Conservation (phyloP, 92 coral and sea anemone species). For the Epizoanthus ramosus region DNA sequence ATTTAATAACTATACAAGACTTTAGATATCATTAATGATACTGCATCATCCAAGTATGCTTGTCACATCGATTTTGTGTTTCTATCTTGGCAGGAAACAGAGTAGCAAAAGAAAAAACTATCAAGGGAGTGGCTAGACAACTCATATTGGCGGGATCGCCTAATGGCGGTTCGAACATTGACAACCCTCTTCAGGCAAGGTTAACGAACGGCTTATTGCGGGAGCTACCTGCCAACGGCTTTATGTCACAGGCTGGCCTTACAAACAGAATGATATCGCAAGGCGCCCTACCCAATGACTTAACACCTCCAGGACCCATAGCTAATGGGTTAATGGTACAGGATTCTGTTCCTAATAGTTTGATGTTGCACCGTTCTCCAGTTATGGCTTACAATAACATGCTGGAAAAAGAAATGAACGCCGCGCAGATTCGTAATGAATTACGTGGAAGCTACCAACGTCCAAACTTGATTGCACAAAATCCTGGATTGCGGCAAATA, state of each 20-base stretch:
- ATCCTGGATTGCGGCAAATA: slow-evolving; percentile 5
- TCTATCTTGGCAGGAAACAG: neutral
- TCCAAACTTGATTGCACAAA: slow-evolving; percentile 4
- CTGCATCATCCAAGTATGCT: neutral
- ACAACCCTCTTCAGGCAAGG: neutral
- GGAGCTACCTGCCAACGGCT: neutral
- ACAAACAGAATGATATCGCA: neutral
- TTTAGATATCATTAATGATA: neutral
- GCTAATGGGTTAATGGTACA: neutral
- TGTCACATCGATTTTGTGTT: too few relatives aligned
- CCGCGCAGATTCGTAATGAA: slow-evolving; percentile 25
- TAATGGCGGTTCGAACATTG: neutral
- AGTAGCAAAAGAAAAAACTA: neutral
- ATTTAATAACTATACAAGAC: too few relatives aligned
- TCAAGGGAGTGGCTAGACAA: slow-evolving; percentile 20
- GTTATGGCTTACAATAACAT: slow-evolving; percentile 19
- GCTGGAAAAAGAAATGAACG: slow-evolving; percentile 18
- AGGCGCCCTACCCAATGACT: neutral
- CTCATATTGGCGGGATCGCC: neutral
- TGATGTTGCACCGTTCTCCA: slow-evolving; percentile 18
- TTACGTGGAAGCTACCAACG: slow-evolving; percentile 7
- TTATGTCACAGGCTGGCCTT: neutral
- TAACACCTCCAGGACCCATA: neutral
- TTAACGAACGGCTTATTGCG: neutral
- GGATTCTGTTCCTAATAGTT: neutral